phyloP scores from a whole-genome alignment of 1,140 invertebrate genomes.

The Stenopsyche tienmushanensis region DNA sequence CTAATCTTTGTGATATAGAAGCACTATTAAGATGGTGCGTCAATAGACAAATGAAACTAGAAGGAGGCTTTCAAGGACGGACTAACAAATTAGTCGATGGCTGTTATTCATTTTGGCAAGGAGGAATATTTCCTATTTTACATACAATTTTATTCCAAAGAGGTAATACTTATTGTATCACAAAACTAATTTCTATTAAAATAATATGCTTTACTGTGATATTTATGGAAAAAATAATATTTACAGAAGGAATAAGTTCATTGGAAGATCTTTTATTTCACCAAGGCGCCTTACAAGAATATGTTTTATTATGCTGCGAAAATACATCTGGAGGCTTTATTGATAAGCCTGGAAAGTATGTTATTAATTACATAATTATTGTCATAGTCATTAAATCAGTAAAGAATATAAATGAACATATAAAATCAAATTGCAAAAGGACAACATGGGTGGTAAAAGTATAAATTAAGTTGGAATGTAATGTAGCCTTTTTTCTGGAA shows the following conservation, averaged over 20 bases:
- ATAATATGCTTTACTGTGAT: neutral
- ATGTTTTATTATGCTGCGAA: constrained; percentile 92
- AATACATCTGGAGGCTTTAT: constrained; percentile 84
- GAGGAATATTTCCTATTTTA: constrained; percentile 81
- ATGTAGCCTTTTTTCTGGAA: too few species aligned
- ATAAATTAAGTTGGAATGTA: too few species aligned
- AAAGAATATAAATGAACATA: too few species aligned
- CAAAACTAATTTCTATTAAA: constrained; percentile 9
- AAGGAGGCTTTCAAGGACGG: constrained; percentile 92
- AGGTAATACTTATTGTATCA: constrained; percentile 54
- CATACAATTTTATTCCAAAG: constrained; percentile 59
- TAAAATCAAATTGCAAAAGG: too few species aligned
- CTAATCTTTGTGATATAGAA: constrained; percentile 77
- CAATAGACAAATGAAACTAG: constrained; percentile 86
- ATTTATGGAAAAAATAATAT: too few species aligned
- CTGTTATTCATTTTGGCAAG: constrained; percentile 99
- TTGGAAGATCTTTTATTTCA: constrained; percentile 73
- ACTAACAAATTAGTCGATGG: constrained; percentile 98
- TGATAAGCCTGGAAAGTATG: constrained; percentile 94
- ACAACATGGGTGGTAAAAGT: too few species aligned
- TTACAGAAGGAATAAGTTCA: constrained; percentile 46
- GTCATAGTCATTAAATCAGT: neutral
- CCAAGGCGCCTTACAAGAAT: constrained; percentile 88
- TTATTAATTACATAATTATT: constrained; percentile 28
- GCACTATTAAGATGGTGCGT: constrained; percentile 82